Evolutionary conservation across 2,113 vertebrate species (phyloP).

Genomic region (Azemiops feae): DNA sequence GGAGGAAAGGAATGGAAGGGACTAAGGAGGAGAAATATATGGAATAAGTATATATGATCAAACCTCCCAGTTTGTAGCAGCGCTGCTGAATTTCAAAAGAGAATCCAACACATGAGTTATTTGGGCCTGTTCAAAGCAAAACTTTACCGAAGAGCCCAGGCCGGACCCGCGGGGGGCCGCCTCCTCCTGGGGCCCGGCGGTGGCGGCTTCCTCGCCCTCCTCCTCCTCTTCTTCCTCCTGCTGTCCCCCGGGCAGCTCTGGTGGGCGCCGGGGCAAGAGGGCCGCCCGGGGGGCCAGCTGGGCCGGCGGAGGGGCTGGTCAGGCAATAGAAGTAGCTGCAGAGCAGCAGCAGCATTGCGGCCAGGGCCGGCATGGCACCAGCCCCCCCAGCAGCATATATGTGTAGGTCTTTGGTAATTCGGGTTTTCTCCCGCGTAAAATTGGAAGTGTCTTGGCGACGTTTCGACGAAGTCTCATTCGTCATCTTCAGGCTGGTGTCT

Average conservation of each 20-base stretch:
- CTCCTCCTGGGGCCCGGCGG: neutral
- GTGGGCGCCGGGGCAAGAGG: neutral
- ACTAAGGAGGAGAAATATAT: rapidly evolving
- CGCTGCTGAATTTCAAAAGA: neutral
- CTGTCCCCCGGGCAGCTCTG: conserved; percentile 34
- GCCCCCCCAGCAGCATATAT: conserved; percentile 58
- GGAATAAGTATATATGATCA: neutral
- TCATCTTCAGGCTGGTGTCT: too few relatives aligned
- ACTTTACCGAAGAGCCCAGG: neutral
- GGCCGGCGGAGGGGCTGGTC: conserved; percentile 62
- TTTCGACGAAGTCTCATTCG: too few relatives aligned
- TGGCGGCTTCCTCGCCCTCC: conserved; percentile 28
- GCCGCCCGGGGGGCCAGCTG: neutral
- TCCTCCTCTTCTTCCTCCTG: conserved; percentile 50
- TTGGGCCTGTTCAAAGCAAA: neutral
- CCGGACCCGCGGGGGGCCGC: neutral
- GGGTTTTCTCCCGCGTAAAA: too few relatives aligned
- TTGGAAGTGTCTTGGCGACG: too few relatives aligned
- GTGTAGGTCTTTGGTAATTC: too few relatives aligned
- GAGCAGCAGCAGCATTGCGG: conserved; percentile 73
- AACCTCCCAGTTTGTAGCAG: neutral
- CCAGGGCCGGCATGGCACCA: conserved; percentile 72
- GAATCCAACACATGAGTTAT: too few relatives aligned
- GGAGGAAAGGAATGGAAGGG: neutral
- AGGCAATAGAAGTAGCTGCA: conserved; percentile 76